Base-by-base conservation (phyloP, 1,140 invertebrate species). In the Dendroctonus ponderosae region DNA sequence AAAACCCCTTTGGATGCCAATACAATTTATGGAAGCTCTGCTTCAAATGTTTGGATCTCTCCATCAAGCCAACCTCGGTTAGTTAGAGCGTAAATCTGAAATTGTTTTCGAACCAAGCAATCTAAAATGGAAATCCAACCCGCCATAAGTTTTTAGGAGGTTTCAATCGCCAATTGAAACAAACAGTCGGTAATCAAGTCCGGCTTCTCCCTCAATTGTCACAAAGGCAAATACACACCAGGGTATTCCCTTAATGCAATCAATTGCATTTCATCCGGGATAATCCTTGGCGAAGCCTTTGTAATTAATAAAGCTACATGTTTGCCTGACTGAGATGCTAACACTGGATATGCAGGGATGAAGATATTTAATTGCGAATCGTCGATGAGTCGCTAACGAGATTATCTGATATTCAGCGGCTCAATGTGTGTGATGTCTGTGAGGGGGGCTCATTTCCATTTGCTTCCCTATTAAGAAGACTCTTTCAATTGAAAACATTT, bases 181-280 rank as follows among this genome's bases (percentile, higher is more conserved):
- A 56, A 40, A 38, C 39, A 56, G 38, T 40, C 39, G 38, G 26
- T 41, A 56, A 56, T 56, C 53, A 56, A 56, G 53, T 56, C 53
- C 38, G 53, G 53, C 53, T 41, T 56, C 53, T 26, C 26, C 53
- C 53, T 39, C 11, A 39, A 56, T 41, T 39, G 14, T 56, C 41
- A 9, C 38, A 39, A 56, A 40, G 53, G 53, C 39, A 56, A 56
- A 56, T 40, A 56, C 38, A 56, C 14, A 39, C 11, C 38, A 14
- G 6, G 6, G 6, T 56, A 8, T 11, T 41, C 53, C 39, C 39
- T 41, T 56, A 56, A 56, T 56, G 53, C 53, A 56, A 56, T 56
- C 53, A 56, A 40, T 56, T 56, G 39, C 53, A 41, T 39, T 56
- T 56, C 53, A 56, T 56, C 53, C 53, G 37, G 26, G 53, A 56